Percentiles rank a stretch among this genome's conserved stretches.
These are phyloP conservation scores for Tillus elongatus DNA, from an alignment of 2,888 invertebrate genomes.

Conservation along the genomic window DNA sequence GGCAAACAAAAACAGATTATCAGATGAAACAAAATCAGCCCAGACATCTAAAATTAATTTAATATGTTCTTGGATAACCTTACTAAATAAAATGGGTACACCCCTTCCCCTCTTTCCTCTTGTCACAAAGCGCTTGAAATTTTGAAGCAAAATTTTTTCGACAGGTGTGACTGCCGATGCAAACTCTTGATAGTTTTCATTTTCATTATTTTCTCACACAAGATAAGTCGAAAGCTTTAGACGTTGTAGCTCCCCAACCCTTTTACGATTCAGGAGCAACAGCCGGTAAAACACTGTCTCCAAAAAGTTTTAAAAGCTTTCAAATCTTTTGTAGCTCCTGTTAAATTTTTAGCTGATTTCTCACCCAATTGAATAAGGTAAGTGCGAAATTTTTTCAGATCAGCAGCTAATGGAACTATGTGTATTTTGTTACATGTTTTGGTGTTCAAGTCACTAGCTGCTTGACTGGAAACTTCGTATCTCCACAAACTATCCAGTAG, in stretches of 20 bases:
- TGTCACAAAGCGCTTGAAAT: conserved; percentile 12
- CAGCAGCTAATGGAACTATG: conserved; percentile 9
- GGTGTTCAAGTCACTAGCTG: conserved; percentile 8
- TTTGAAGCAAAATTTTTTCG: conserved; percentile 15
- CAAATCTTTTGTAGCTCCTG: conserved; percentile 10
- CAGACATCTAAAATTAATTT: conserved; percentile 9
- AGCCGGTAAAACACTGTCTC: conserved; percentile 4
- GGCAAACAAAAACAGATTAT: conserved; percentile 12
- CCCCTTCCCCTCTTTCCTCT: conserved; percentile 16
- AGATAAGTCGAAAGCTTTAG: background rate
- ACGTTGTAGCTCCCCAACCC: conserved; percentile 5
- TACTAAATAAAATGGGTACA: conserved; percentile 14
- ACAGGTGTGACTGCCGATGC: conserved; percentile 19
- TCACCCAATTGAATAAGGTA: conserved; percentile 9
- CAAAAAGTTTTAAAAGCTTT: conserved; percentile 12
- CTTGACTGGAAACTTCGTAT: conserved; percentile 8
- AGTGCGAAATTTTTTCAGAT: conserved; percentile 9
- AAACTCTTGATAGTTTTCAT: conserved; percentile 4
- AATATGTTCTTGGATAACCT: conserved; percentile 12
- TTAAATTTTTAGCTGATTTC: conserved; percentile 4
- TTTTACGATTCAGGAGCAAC: conserved; percentile 4
- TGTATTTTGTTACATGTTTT: conserved; percentile 11
- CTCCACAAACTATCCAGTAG: conserved; percentile 7
- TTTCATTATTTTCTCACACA: background rate
- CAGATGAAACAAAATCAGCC: conserved; percentile 3